Evolutionary conservation across 2,797 vertebrate genomes (phyloP).

Genomic region (Microtus agrestis): DNA sequence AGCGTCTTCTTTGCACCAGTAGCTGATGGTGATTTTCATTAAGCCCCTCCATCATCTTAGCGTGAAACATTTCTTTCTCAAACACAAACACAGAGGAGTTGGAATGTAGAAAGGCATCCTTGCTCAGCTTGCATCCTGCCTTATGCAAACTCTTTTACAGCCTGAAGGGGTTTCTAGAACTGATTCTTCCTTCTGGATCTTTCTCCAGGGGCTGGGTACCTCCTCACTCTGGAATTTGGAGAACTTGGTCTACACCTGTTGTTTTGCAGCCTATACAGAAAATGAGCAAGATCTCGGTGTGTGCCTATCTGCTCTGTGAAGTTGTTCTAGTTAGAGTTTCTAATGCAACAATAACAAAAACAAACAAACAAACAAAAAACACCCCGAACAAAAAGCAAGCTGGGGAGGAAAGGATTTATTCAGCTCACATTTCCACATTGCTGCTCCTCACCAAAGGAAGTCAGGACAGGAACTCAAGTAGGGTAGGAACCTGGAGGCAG

Average conservation of each 20-base stretch:
- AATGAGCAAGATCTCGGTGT: neutral
- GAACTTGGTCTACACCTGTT: neutral
- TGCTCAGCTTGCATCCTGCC: neutral
- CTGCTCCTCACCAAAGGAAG: neutral
- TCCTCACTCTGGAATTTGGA: neutral
- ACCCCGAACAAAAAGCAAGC: neutral
- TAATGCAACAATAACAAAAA: neutral
- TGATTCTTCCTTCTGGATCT: neutral
- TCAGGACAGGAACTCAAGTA: neutral
- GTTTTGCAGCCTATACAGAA: neutral
- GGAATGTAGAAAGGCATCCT: neutral
- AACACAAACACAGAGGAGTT: neutral
- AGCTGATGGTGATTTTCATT: neutral
- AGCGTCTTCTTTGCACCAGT: neutral
- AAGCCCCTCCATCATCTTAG: neutral
- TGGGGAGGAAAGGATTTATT: neutral
- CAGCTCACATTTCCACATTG: neutral
- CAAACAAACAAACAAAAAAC: neutral
- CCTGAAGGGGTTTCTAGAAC: neutral
- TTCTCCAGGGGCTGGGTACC: neutral
- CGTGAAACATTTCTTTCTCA: neutral
- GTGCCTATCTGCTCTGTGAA: neutral
- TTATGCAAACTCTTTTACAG: neutral
- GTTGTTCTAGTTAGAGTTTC: neutral
- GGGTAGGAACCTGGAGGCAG: neutral